Conservation (phyloP, 2,888 invertebrate genomes). For the Caenorhabditis becei region DNA sequence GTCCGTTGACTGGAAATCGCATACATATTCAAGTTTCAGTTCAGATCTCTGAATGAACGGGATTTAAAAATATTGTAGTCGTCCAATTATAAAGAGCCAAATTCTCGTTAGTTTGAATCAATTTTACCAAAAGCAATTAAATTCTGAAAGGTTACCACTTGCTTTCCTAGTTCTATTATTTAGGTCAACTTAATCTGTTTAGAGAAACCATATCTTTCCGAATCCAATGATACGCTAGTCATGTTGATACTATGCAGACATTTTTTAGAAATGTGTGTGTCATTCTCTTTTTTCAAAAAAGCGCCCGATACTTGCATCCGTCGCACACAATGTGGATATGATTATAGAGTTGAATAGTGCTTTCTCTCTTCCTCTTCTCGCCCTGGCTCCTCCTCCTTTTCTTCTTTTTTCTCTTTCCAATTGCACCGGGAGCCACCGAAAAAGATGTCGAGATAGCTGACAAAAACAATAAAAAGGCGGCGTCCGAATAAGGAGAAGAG, state of each 20-base stretch:
- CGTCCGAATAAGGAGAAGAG: constrained; percentile 9
- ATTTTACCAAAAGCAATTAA: too few relatives aligned
- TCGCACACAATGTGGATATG: constrained; percentile 56
- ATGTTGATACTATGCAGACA: background rate
- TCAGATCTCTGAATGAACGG: constrained; percentile 8
- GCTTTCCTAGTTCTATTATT: too few relatives aligned
- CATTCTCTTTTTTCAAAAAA: constrained; percentile 9
- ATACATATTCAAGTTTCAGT: too few relatives aligned
- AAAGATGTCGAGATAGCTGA: constrained; percentile 30
- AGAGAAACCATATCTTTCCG: too few relatives aligned
- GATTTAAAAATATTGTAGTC: too few relatives aligned
- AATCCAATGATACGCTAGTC: too few relatives aligned
- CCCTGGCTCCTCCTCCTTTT: constrained; percentile 10
- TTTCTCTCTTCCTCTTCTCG: constrained; percentile 20
- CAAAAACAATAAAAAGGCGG: constrained; percentile 18
- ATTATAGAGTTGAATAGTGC: constrained; percentile 47
- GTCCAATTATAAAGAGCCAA: too few relatives aligned
- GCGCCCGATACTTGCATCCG: background rate
- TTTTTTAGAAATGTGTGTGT: background rate
- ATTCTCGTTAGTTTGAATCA: too few relatives aligned
- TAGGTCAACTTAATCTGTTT: too few relatives aligned
- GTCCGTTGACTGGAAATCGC: background rate
- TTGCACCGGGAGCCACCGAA: constrained; percentile 17
- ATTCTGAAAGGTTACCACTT: too few relatives aligned
- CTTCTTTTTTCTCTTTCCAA: constrained; percentile 3